Base-by-base conservation (phyloP, 37 sponge, comb jelly and placozoan genomes). In the Ianthella basta region DNA sequence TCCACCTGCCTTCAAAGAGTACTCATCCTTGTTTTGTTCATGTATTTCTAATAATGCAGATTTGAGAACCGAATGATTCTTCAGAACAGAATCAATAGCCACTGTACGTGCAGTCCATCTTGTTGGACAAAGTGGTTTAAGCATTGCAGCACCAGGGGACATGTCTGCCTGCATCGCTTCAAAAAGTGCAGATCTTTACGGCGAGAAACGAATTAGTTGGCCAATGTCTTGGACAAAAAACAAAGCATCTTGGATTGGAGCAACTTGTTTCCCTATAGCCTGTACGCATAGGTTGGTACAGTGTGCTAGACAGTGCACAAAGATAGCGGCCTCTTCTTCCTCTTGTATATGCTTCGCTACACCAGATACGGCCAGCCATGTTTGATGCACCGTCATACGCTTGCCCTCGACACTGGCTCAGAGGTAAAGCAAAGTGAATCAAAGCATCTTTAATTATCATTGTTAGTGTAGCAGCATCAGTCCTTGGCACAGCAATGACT, bases 281-380 rank as follows among this genome's bases (percentile, higher is more conserved):
- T 89, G 89, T 23, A 89, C 30, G 30, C 85, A 80, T 53, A 88
- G 39, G 40, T 88, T 88, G 27, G 79, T 81, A 40, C 81, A 84
- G 61, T 89, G 86, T 32, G 89, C 86, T 23, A 89, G 70, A 64
- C 89, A 89, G 60, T 89, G 89, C 4, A 89, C 73, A 40, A 56
- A 85, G 39, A 89, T 14, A 32, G 86, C 89, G 39, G 81, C 19
- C 20, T 80, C 81, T 29, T 68, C 72, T 25, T 65, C 67, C 56
- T 66, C 39, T 57, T 84, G 69, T 4, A 89, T 40, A 25, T 80
- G 68, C 19, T 85, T 81, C 35, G 89, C 85, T 16, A 89, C 89
- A 23, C 89, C 86, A 80, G 50, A 44, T 44, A 59, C 80, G 73
- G 25, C 86, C 89, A 80, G 39, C 53, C 85, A 89, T 85, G 50